Base-by-base conservation (phyloP, 1,140 invertebrate genomes). In the Saccostrea cuccullata region DNA sequence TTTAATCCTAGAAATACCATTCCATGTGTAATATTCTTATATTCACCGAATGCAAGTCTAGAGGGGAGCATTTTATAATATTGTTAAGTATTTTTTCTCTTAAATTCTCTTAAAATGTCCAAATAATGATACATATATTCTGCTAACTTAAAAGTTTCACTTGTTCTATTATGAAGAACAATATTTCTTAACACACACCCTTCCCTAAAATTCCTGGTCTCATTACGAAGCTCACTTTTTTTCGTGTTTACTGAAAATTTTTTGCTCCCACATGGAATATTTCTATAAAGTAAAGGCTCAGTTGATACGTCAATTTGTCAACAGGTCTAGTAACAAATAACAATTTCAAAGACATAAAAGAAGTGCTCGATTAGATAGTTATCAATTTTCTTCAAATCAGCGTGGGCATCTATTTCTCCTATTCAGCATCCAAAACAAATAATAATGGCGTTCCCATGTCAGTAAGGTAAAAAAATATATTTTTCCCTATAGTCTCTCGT, bases 371-470 rank as follows among this genome's bases (percentile, higher is more conserved):
- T 77, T 77, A 5, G 12, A 36, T 15, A 26, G 30, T 30, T 30
- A 77, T 30, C 70, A 77, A 77, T 77, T 77, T 5, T 36, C 26
- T 26, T 77, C 23, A 30, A 77, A 77, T 77, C 70, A 77, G 70
- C 70, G 70, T 77, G 70, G 70, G 70, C 70, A 77, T 77, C 30
- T 73, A 30, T 73, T 73, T 77, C 26, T 77, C 26, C 70, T 15
- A 77, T 77, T 17, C 23, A 77, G 30, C 15, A 26, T 64, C 58
- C 15, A 64, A 20, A 20, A 47, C 47, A 47, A 47, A 64, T 64
- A 20, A 64, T 64, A 64, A 64, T 64, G 5, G n/a, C 58, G 17
- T 64, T 64, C 58, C n/a, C 58, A 64, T 30, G 30, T 77, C 70
- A 36, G 30, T 20, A 15, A 26, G 30, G 70, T 30, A 30, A 77